Evolutionary conservation across 2,113 vertebrate genomes (phyloP).

Genomic region (Entelurus aequoreus): DNA sequence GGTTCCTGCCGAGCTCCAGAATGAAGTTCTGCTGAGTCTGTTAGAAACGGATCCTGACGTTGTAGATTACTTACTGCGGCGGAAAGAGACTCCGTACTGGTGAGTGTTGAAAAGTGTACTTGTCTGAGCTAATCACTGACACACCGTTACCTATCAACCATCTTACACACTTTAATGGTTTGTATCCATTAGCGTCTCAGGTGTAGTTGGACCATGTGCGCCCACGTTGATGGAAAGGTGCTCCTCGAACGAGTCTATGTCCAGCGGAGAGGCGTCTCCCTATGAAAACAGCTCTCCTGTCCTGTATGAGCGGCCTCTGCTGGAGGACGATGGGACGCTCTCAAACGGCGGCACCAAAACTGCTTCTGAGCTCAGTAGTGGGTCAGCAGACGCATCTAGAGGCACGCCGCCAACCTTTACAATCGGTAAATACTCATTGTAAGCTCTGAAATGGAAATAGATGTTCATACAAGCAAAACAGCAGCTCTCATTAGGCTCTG

Average conservation of each 20-base stretch:
- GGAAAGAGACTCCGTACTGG: conserved; percentile 86
- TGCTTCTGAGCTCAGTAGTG: too few relatives aligned
- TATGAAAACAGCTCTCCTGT: conserved; percentile 97
- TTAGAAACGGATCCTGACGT: conserved; percentile 92
- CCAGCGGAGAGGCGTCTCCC: conserved; percentile 91
- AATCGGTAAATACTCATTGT: neutral
- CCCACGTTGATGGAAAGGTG: conserved; percentile 78
- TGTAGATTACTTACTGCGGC: conserved; percentile 91
- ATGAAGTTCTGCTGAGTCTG: conserved; percentile 90
- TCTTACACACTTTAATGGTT: neutral
- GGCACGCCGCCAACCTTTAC: neutral
- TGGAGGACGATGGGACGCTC: neutral
- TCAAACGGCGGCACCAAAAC: neutral
- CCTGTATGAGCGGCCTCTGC: conserved; percentile 76
- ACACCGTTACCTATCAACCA: neutral
- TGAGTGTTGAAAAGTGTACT: conserved; percentile 67
- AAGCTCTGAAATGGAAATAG: neutral
- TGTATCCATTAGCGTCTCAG: conserved; percentile 70
- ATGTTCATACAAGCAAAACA: neutral
- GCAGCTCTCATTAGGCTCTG: neutral
- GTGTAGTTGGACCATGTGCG: conserved; percentile 67
- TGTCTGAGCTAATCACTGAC: neutral
- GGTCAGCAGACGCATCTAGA: neutral
- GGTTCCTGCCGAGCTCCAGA: conserved; percentile 94
- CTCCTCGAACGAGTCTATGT: conserved; percentile 86